Evolutionary conservation across 2,113 vertebrate species (phyloP).

Genomic region (Plotosus lineatus): DNA sequence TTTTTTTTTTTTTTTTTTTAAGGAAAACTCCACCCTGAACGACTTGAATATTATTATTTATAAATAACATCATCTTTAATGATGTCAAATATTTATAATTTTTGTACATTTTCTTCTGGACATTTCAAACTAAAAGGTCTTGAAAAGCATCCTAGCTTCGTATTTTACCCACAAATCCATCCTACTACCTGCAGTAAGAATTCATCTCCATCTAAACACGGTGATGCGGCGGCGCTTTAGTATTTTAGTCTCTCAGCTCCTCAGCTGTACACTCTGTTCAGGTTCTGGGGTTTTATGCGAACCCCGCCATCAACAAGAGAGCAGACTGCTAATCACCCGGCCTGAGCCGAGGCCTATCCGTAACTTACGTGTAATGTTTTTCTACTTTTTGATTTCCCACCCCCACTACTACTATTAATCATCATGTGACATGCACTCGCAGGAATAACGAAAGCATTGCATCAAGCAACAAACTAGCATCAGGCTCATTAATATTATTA

Average conservation of each 20-base stretch:
- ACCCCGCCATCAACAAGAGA: neutral
- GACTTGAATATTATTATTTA: neutral
- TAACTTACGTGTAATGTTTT: too few species aligned
- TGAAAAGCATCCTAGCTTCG: neutral
- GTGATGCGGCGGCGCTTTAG: neutral
- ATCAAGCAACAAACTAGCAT: neutral
- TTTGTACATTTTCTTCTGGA: neutral
- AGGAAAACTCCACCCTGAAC: conserved; percentile 10
- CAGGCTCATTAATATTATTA: neutral
- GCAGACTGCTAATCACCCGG: neutral
- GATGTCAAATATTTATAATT: neutral
- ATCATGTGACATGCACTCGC: neutral
- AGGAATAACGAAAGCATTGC: neutral
- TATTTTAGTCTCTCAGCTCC: neutral
- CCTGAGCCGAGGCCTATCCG: too few species aligned
- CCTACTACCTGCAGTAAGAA: neutral
- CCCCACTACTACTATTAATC: too few species aligned
- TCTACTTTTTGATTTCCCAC: too few species aligned
- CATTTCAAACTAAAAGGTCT: neutral
- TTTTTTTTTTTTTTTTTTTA: too few species aligned
- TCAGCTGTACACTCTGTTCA: neutral
- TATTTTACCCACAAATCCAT: neutral
- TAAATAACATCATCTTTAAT: neutral
- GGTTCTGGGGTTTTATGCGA: neutral
- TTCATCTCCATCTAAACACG: neutral